Evolutionary conservation across 2,888 invertebrate genomes (phyloP), one percentile per base, ranked within the genome.

Genomic region (Parnassius orleans): DNA sequence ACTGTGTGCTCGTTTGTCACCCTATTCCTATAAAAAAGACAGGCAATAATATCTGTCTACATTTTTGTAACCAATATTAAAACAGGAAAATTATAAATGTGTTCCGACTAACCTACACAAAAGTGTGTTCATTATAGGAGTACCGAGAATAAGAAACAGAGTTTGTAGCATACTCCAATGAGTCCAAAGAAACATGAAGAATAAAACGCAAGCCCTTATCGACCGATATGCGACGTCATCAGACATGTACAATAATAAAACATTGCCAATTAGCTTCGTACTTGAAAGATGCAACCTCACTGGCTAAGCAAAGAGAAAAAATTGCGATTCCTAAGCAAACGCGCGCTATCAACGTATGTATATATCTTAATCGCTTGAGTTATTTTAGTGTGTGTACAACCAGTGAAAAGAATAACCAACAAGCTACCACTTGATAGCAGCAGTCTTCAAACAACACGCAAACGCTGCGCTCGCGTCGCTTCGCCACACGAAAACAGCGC

Each of bases 391-490:
- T 64, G 66, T 69, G 69, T 68, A 71, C 69, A 48, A 56, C 63
- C 69, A 64, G 67, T 69, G 66, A 66, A 71, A 70, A 68, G 61
- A 69, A 24, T 47, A 9, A 52, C 47, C 60, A 65, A 57, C 64
- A 63, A 60, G 65, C 70, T 33, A 7, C 7, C 33, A 33, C 33
- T 33, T 33, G 33, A 33, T 33, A 33, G 33, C 33, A 33, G 14
- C 48, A 78, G 78, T 79, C 64, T 64, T 65, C 64, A 66, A 52
- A 62, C 59, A 67, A 78, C 78, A 69, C 75, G 78, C 81, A 74
- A 61, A 63, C 68, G 69, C 61, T 74, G 66, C 77, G 79, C 82
- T 60, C 82, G 84, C 71, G 79, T 69, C 70, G 66, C 63, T 57
- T 59, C 57, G 60, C 57, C 11, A 50, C 63, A 57, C 63, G 46